phyloP scores from a whole-genome alignment of 2,797 vertebrate genomes.

The Enteromius mattozi region DNA sequence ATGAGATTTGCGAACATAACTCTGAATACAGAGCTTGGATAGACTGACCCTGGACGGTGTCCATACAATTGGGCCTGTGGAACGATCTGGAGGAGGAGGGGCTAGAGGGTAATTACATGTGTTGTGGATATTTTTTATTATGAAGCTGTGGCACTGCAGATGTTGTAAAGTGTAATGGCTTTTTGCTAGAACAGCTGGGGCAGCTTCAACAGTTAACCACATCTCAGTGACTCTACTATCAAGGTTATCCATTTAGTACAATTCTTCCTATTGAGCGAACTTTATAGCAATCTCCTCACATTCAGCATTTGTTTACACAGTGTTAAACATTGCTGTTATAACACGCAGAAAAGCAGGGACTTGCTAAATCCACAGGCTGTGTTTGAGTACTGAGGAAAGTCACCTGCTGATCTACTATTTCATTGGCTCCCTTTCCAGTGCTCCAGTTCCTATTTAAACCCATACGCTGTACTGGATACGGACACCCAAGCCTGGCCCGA shows the following conservation, averaged over 20 bases:
- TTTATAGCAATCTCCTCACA: background rate
- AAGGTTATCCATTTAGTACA: constrained; percentile 71
- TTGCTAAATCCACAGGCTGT: background rate
- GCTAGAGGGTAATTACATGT: constrained; percentile 75
- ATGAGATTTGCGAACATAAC: constrained; percentile 44
- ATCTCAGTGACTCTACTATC: constrained; percentile 65
- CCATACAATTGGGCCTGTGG: constrained; percentile 53
- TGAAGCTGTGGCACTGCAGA: constrained; percentile 69
- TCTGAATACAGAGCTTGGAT: constrained; percentile 37
- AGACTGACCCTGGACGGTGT: constrained; percentile 72
- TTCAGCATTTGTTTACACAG: background rate
- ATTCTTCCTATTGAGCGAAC: constrained; percentile 63
- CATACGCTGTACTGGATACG: constrained; percentile 47
- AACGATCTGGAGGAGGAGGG: constrained; percentile 51
- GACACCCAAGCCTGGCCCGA: constrained; percentile 52
- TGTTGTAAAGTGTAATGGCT: constrained; percentile 79
- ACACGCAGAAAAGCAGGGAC: background rate
- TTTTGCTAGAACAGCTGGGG: constrained; percentile 79
- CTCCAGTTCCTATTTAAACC: constrained; percentile 59
- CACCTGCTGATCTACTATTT: constrained; percentile 58
- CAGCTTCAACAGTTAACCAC: constrained; percentile 73
- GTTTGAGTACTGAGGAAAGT: constrained; percentile 52
- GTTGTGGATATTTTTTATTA: constrained; percentile 77
- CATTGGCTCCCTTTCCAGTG: constrained; percentile 54
- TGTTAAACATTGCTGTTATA: background rate